Percentiles rank a stretch among this genome's conserved stretches.
These are phyloP conservation scores for Ranitomeya variabilis DNA, from an alignment of 2,113 vertebrate genomes.

Conservation along the genomic window DNA sequence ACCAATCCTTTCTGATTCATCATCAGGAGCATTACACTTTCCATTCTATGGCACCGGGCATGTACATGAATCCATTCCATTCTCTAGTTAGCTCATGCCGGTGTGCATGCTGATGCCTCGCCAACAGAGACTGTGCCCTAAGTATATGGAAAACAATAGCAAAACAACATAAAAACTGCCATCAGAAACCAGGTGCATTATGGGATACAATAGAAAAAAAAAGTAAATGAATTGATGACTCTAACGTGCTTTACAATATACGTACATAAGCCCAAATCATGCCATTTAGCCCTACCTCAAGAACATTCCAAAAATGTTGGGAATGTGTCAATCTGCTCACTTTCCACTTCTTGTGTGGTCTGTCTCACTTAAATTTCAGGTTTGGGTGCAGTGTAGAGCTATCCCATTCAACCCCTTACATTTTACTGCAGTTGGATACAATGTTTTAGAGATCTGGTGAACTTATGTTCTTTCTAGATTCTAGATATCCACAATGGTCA, in stretches of 20 bases:
- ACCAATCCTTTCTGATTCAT: slow-evolving; percentile 47
- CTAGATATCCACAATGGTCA: too few relatives aligned
- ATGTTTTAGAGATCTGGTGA: neutral
- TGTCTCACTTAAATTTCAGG: neutral
- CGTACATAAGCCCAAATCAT: too few relatives aligned
- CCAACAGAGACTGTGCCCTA: slow-evolving; percentile 39
- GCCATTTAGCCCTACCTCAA: too few relatives aligned
- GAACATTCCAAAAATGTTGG: too few relatives aligned
- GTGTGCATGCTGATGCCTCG: slow-evolving; percentile 22
- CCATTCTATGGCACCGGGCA: slow-evolving; percentile 30
- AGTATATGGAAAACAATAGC: slow-evolving; percentile 15
- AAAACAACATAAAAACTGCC: slow-evolving; percentile 43
- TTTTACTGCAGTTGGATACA: neutral
- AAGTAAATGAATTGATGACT: neutral
- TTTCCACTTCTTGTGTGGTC: neutral
- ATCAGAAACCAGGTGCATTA: slow-evolving; percentile 32
- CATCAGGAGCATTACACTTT: slow-evolving; percentile 24
- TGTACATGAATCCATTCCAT: slow-evolving; percentile 40
- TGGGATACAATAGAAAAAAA: slow-evolving; percentile 2
- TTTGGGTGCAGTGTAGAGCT: neutral
- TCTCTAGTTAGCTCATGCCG: slow-evolving; percentile 38
- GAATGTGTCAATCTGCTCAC: too few relatives aligned
- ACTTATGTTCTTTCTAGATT: neutral
- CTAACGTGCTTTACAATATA: neutral
- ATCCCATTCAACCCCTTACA: neutral